Base-by-base conservation (phyloP, 2,888 invertebrate genomes). In the Terebella lapidaria region DNA sequence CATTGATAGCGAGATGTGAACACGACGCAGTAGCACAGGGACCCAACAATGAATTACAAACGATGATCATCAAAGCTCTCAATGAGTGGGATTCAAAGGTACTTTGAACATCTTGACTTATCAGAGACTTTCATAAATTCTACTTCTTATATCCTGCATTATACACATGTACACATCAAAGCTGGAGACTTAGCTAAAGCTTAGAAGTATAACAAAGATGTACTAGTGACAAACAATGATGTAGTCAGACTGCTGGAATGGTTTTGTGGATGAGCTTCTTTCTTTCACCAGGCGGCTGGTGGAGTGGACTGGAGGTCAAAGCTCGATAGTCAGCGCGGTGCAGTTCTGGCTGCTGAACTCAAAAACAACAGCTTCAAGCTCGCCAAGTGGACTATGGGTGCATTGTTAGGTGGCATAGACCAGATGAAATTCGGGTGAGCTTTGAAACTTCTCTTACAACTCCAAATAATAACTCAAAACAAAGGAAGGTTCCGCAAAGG, bases 291-390 rank as follows among this genome's bases (percentile, higher is more conserved):
- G 85, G 81, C 89, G 61, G 92, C 94, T 29, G 95, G 94, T 72
- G 95, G 96, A 5, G 93, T 99, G 2, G 99, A 99, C 76, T 99
- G 99, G 99, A 87, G 97, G 56, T 92, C 94, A 77, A 97, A 96
- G 74, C 83, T 99, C 64, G 99, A 99, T 83, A 92, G 90, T 0
- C 99, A 99, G 83, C 87, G 96, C 58, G 99, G 97, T 63, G 97
- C 99, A 5, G 97, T 99, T 5, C 84, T 99, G 56, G 99, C 99
- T 22, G 96, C 97, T 74, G 99, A 99, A 81, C 83, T 99, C 67
- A 87, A 97, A 70, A 99, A 99, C 82, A 99, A 99, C 84, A 93
- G 95, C n/a, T 96, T 95, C 85, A 99, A 99, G 83, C 85, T 99
- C 63, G 97, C 97, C 65, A 99, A 97, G 79, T 99, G 99, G 97